Base-by-base conservation (phyloP, 2,113 vertebrate genomes). In the Cercocebus atys region DNA sequence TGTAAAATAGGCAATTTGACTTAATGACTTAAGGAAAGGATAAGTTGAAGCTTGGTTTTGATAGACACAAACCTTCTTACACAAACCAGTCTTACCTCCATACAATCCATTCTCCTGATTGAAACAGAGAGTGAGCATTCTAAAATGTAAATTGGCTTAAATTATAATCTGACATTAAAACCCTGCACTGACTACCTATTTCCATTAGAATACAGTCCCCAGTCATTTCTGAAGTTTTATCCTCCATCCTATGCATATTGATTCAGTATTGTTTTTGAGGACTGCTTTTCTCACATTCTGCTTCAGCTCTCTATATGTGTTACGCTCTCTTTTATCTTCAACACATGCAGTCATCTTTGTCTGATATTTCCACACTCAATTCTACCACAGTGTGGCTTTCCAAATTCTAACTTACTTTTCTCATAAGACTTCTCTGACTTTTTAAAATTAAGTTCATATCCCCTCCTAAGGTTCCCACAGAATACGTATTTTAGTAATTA, bases 101-200 rank as follows among this genome's bases (percentile, higher is more conserved):
- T 68, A 17, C 47, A 85, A 76, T 81, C 13, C 9, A 45, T 66
- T 94, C 20, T 68, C 47, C 61, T 72, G 11, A 66, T 12, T 73
- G 22, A 52, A 20, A n/a, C 43, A 80, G 40, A 89, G 57, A 40
- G 4, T 70, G 70, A 86, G 6, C 8, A n/a, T 59, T 82, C 57
- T 90, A 61, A 85, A 94, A 89, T 70, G 32, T 52, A 72, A 81
- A 55, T 27, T 95, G 93, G 18, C 76, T 96, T 94, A 68, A 90
- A 76, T 68, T 81, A n/a, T 8, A 87, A 82, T 93, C 38, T 4
- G 57, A 82, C 18, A 32, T 83, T 88, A 88, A 94, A 55, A 57
- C 2, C 32, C 23, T 94, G 30, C 52, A 45, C 5, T 87, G 57
- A 38, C 23, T 73, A 17, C 32, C 12, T 59, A n/a, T 50, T 84